Conservation (phyloP, 2,113 vertebrate genomes). For the Gallinago jamesoni region DNA sequence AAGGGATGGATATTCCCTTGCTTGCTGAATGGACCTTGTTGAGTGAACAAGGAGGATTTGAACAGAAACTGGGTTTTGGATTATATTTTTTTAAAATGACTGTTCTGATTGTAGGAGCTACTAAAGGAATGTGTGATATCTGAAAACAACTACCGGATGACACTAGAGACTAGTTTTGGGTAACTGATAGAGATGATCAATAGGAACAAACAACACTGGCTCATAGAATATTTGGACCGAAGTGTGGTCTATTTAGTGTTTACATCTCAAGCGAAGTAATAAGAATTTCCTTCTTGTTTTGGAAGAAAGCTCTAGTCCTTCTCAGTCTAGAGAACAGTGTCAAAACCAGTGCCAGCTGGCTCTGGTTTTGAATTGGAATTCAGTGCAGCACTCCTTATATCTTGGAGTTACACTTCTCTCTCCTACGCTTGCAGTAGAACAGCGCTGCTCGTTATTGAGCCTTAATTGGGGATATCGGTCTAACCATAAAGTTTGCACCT, state of each 20-base stretch:
- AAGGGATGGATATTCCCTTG: not conserved
- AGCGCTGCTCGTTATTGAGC: not conserved
- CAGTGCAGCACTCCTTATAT: not conserved
- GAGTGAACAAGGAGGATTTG: not conserved
- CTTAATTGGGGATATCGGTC: not conserved
- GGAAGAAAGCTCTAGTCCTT: not conserved
- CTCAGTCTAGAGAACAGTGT: not conserved
- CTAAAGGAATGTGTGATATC: not conserved
- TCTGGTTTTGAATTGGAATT: not conserved
- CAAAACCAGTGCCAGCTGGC: not conserved
- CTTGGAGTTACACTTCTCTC: not conserved
- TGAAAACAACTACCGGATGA: not conserved
- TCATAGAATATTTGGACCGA: not conserved
- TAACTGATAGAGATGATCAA: not conserved
- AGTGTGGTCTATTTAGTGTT: not conserved
- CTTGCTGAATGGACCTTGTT: not conserved
- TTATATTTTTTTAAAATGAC: not conserved
- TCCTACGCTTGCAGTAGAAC: not conserved
- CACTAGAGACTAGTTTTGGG: not conserved
- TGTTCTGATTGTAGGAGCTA: not conserved
- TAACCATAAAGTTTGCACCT: not conserved
- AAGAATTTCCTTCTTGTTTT: not conserved
- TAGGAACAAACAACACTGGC: not conserved
- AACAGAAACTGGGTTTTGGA: fast-evolving
- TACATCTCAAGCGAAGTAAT: not conserved